Conservation (phyloP, 2,888 invertebrate species). For the Campoplex nolae region DNA sequence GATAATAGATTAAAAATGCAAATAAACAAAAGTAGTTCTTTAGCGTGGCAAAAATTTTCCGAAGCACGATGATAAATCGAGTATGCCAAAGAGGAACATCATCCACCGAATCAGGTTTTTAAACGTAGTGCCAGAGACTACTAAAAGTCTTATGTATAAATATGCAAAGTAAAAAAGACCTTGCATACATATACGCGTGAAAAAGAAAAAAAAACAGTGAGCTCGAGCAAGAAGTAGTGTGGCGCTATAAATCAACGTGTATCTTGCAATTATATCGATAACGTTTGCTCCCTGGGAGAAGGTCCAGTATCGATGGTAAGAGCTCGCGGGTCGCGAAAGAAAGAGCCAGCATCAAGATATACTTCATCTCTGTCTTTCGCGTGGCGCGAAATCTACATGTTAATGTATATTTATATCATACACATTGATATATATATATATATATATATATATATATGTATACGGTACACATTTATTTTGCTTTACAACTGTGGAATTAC, state of each 20-base stretch:
- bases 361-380: conserved; percentile 71
- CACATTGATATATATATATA: conserved; percentile 20
- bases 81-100: not conserved
- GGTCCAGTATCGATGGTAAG: conserved; percentile 76
- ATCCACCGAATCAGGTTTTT: conserved; percentile 3
- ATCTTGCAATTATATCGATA: conserved; percentile 82
- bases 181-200: conserved; percentile 5
- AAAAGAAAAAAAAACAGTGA: conserved; percentile 51
- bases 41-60: not conserved
- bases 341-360: conserved; percentile 65
- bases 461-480: conserved; percentile 34
- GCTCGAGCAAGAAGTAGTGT: conserved; percentile 53
- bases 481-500: conserved; percentile 48
- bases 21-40: conserved; percentile 1
- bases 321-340: conserved; percentile 65
- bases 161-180: conserved; percentile 28
- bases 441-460: conserved; percentile 29
- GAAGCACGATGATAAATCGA: not conserved
- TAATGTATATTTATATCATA: conserved; percentile 32
- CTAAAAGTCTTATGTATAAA: conserved; percentile 36
- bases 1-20: conserved; percentile 1
- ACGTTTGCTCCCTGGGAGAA: conserved; percentile 71
- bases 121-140: not conserved
- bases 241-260: conserved; percentile 77
- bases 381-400: conserved; percentile 50